Conservation (phyloP, 2,888 invertebrate species). For the Choristoneura rosaceana region DNA sequence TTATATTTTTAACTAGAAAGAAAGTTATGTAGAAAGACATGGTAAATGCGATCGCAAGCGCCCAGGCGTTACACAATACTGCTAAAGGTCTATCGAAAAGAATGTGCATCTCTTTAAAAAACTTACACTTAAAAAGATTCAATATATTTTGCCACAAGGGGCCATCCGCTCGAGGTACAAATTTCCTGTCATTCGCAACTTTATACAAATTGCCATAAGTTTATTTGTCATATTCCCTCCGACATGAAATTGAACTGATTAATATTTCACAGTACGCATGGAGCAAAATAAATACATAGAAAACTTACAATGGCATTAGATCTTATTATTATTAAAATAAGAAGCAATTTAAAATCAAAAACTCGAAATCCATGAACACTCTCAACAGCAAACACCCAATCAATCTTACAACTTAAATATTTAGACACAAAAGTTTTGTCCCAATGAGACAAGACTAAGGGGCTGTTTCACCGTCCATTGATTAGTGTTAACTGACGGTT, state of each 20-base stretch:
- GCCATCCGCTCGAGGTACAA: neutral
- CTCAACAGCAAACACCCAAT: constrained; percentile 5
- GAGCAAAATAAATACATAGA: neutral
- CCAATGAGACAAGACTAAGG: too few relatives aligned
- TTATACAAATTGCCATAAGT: neutral
- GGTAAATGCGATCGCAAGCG: too few relatives aligned
- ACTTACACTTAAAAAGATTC: neutral
- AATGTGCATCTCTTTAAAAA: too few relatives aligned
- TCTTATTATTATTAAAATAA: neutral
- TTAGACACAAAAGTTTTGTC: neutral
- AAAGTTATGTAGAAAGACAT: too few relatives aligned
- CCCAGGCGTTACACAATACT: too few relatives aligned
- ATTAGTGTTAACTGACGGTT: too few relatives aligned
- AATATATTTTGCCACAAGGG: neutral
- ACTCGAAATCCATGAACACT: neutral
- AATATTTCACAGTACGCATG: neutral
- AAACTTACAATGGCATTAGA: neutral
- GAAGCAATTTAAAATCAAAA: neutral
- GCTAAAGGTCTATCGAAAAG: too few relatives aligned
- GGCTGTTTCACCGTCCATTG: too few relatives aligned
- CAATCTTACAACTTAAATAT: constrained; percentile 10
- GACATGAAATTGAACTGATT: neutral
- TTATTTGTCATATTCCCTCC: neutral
- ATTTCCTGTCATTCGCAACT: neutral
- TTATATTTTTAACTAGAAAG: too few relatives aligned